Conservation (phyloP, 1,140 invertebrate genomes). For the Plectus sambesii region DNA sequence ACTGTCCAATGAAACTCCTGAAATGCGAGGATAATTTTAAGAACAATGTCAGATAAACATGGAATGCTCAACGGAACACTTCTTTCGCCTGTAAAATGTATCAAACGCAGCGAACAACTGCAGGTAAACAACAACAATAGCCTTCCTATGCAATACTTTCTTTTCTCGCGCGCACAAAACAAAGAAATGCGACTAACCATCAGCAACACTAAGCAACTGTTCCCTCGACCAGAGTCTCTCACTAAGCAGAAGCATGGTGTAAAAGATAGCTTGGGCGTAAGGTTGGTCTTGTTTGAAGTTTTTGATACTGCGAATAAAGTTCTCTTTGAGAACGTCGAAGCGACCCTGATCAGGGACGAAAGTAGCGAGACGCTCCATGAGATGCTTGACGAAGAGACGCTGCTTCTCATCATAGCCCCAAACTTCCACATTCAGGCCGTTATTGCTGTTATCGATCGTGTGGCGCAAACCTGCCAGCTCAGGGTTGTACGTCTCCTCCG, state of each 20-base stretch:
- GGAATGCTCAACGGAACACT: no score
- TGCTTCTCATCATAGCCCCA: slow-evolving; percentile 85
- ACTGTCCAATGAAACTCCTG: slow-evolving; percentile 63
- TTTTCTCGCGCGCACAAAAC: no score
- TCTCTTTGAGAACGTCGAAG: slow-evolving; percentile 79
- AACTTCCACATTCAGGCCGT: slow-evolving; percentile 70
- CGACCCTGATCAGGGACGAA: slow-evolving; percentile 70
- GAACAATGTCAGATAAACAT: no score
- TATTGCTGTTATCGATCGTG: slow-evolving; percentile 62
- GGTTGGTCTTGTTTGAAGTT: slow-evolving; percentile 73
- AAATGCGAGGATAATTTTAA: no score
- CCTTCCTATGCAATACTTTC: no score
- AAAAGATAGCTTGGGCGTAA: slow-evolving; percentile 81
- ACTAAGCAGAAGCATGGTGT: slow-evolving; percentile 65
- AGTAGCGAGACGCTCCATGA: slow-evolving; percentile 68
- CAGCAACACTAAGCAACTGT: slow-evolving; percentile 60
- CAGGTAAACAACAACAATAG: no score
- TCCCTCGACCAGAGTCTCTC: slow-evolving; percentile 77
- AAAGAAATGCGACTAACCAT: no score
- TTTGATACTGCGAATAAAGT: slow-evolving; percentile 61
- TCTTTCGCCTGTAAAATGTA: no score
- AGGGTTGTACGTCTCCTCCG: slow-evolving; percentile 81
- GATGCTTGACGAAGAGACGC: slow-evolving; percentile 68
- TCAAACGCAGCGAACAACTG: no score
- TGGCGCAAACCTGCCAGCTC: slow-evolving; percentile 75